Base-by-base conservation (phyloP, 2,113 vertebrate species). In the Periophthalmus modestus region DNA sequence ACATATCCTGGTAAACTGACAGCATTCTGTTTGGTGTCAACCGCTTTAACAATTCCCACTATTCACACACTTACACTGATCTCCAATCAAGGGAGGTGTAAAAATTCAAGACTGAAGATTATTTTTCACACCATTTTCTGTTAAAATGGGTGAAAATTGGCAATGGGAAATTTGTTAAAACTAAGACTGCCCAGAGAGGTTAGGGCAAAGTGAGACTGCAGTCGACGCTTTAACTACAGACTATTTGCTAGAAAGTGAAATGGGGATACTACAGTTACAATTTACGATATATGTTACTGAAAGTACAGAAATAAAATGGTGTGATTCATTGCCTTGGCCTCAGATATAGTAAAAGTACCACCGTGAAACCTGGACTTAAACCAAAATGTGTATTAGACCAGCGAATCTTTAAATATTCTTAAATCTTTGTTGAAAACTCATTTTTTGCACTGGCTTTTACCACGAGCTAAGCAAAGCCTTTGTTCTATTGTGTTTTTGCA, bases 131-230 rank as follows among this genome's bases (percentile, higher is more conserved):
- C 68, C n/a, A 73, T 28, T 57, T 55, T 47, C 11, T 63, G 72
- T 52, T 68, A 52, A 66, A 81, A 69, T 36, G 16, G 74, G 78
- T 73, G 59, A 52, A 81, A 79, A 85, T 52, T 78, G 80, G 52
- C 59, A 65, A 65, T 39, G 4, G 61, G 24, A 52, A 28, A 68
- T 36, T 15, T 33, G 39, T 46, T 18, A 66, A 80, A 48, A 62
- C 14, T 69, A 23, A 57, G 69, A 71, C 18, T 48, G 58, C 46
- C 65, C 48, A 66, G 52, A 70, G 46, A 72, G 18, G 14, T 47
- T 54, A 36, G 2, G 10, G 21, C 21, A 4, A 34, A 28, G 21
- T 2, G n/a, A 28, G 58, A 59, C 21, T n/a, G 52, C 21, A n/a
- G 72, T 23, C 19, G 69, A 57, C 69, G 68, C 46, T 62, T 59